Conservation (phyloP, 2,113 vertebrate species). For the Proteles cristata region DNA sequence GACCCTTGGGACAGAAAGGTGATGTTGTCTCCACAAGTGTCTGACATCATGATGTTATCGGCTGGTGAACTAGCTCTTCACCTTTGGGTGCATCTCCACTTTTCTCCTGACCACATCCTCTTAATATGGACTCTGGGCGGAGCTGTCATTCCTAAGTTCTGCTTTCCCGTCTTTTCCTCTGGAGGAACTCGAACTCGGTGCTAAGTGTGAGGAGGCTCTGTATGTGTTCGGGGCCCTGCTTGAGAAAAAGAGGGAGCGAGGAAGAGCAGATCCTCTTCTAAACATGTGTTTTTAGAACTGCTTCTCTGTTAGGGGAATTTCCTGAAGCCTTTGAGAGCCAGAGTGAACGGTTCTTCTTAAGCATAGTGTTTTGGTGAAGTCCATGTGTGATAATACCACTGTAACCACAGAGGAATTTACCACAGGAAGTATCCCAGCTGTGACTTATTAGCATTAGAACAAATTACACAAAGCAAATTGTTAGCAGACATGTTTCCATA, state of each 20-base stretch:
- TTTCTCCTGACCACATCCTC: background rate
- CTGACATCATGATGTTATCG: background rate
- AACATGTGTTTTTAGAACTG: background rate
- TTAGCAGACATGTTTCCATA: conserved; percentile 87
- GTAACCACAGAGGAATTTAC: conserved; percentile 84
- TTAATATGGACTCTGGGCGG: background rate
- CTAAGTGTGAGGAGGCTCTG: background rate
- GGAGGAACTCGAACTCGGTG: background rate
- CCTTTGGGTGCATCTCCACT: background rate
- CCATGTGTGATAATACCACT: conserved; percentile 79
- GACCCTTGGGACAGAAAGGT: background rate
- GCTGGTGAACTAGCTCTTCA: background rate
- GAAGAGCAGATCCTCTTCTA: background rate
- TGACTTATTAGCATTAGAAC: conserved; percentile 87
- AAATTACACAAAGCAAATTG: conserved; percentile 88
- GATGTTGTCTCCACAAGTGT: background rate
- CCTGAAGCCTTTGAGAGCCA: conserved; percentile 49
- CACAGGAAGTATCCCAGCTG: conserved; percentile 86
- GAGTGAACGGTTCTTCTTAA: background rate
- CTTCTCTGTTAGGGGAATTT: conserved; percentile 64
- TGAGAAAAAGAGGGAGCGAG: background rate
- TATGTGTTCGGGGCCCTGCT: background rate
- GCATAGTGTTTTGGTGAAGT: conserved; percentile 71
- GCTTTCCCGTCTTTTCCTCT: background rate
- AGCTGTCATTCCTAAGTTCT: background rate